phyloP scores from a whole-genome alignment of 2,888 invertebrate genomes.

The Acronicta alni region DNA sequence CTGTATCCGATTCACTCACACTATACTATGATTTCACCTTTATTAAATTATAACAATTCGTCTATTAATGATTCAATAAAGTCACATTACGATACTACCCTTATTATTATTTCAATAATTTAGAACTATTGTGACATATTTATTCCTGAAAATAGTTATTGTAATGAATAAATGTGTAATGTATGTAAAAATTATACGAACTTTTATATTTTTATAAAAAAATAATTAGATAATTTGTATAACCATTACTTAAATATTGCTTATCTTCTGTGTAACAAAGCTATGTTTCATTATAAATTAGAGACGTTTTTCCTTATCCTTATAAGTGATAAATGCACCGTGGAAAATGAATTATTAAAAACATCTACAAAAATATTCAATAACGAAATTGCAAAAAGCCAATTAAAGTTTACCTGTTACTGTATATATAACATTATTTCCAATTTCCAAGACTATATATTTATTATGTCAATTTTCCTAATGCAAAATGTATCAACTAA shows the following conservation, averaged over 20 bases:
- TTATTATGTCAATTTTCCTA: background rate
- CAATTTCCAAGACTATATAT: background rate
- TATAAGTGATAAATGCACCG: constrained; percentile 16
- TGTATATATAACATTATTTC: constrained; percentile 1
- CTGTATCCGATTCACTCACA: constrained; percentile 68
- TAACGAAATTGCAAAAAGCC: constrained; percentile 12
- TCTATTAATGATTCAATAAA: constrained; percentile 30
- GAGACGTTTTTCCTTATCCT: constrained; percentile 1
- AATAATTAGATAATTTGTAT: background rate
- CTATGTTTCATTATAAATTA: background rate
- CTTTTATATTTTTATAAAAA: background rate
- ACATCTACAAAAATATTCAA: constrained; percentile 13
- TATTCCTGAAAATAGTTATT: background rate
- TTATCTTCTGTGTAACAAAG: background rate
- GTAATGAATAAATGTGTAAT: background rate
- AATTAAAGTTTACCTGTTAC: constrained; percentile 7
- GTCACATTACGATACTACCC: background rate
- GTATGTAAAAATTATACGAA: background rate
- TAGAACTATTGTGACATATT: background rate
- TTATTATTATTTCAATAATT: constrained; percentile 10
- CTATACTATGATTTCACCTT: constrained; percentile 58
- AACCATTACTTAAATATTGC: background rate
- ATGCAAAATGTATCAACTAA: constrained; percentile 20
- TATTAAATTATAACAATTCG: constrained; percentile 53
- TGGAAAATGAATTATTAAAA: constrained; percentile 26